phyloP scores from a whole-genome alignment of 2,888 invertebrate species.

The Cephalotes varians region DNA sequence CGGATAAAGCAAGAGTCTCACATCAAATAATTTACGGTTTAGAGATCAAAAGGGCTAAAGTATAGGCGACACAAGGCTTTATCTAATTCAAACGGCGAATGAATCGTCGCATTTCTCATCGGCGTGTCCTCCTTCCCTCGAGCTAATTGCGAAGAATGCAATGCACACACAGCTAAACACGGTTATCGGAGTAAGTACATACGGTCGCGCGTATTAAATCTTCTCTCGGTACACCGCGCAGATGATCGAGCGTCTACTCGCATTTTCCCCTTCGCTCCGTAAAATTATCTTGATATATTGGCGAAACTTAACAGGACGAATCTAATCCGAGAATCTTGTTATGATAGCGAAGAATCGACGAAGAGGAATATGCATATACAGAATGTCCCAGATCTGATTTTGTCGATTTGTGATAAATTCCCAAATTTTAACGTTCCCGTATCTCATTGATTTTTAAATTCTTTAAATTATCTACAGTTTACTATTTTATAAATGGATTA shows the following conservation, averaged over 20 bases:
- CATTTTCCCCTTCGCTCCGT: neutral
- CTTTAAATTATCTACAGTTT: neutral
- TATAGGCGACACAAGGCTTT: constrained; percentile 7
- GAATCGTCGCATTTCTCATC: neutral
- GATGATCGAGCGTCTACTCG: neutral
- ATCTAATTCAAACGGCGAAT: constrained; percentile 28
- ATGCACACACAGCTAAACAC: constrained; percentile 20
- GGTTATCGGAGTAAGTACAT: constrained; percentile 16
- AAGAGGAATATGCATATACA: neutral
- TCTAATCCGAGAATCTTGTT: constrained; percentile 19
- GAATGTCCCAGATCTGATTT: neutral
- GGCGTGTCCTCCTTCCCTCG: neutral
- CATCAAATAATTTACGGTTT: neutral
- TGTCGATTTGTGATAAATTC: neutral
- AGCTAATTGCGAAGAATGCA: constrained; percentile 43
- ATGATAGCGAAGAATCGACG: neutral
- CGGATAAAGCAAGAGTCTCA: neutral
- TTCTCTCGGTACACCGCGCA: neutral
- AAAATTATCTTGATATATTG: constrained; percentile 34
- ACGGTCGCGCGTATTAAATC: constrained; percentile 15
- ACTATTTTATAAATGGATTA: neutral
- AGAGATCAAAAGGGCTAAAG: constrained; percentile 1
- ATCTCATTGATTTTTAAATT: neutral
- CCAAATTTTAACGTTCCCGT: neutral
- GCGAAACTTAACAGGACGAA: constrained; percentile 10